Base-by-base conservation (phyloP, 2,888 invertebrate species). In the Chromoteleia sp. region DNA sequence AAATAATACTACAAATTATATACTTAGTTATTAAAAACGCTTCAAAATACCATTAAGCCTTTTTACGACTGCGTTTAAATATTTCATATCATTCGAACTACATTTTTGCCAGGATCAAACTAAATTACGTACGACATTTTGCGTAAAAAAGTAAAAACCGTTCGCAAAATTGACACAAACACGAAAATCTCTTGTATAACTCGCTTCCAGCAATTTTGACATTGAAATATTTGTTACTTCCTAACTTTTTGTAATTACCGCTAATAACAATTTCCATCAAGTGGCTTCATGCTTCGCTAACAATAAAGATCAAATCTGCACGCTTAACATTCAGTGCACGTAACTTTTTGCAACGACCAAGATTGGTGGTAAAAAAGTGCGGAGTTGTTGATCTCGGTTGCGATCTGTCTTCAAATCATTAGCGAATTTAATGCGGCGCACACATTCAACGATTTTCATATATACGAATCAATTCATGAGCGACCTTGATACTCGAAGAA, bases 401-500 rank as follows among this genome's bases (percentile, higher is more conserved):
- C 14, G 21, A 68, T 76, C 33, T 33, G 59, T 59, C 50, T 61
- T 74, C 45, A 19, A 74, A 36, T 63, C 45, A 63, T 61, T 58
- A 48, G 30, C 12, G 21, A 59, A 43, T 14, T 52, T 54, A 25
- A 36, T 39, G 45, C 29, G 52, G 12, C n/a, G 17, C 36, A 36
- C 15, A 52, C 36, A 56, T 54, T 15, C 25, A 48, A 6, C 8
- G 33, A 45, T 68, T 61, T 70, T 19, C 41, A 73, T 59, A 45
- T 10, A 17, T 43, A 61, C 54, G 81, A 74, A 81, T 50, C 14
- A 74, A 75, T 75, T 74, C 39, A 25, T 54, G n/a, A 45, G 43
- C 17, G 45, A 21, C 82, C 82, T 82, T 75, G 78, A 67, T 74
- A 78, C 50, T 65, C 70, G 59, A 75, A 78, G 78, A 78, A 82